Conservation (phyloP, 2,113 vertebrate genomes). For the Spea multiplicata region DNA sequence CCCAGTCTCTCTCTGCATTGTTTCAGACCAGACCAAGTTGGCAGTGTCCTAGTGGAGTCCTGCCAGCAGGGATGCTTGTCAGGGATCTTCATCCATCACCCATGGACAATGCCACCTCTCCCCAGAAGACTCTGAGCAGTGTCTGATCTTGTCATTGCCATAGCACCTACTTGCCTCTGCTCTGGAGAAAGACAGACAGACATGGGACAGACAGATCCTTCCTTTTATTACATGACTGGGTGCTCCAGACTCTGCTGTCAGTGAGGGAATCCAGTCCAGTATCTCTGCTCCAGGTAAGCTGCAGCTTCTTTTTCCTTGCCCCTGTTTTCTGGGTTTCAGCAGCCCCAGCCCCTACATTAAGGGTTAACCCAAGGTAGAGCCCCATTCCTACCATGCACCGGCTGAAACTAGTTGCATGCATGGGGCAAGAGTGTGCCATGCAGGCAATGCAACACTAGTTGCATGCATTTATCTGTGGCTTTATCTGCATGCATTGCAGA, state of each 20-base stretch:
- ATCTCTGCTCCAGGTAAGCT: conserved; percentile 26
- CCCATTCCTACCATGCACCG: too few relatives aligned
- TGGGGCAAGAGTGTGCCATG: too few relatives aligned
- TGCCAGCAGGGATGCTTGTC: conserved; percentile 30
- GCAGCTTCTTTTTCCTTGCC: too few relatives aligned
- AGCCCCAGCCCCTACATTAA: too few relatives aligned
- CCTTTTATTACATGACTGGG: conserved; percentile 47
- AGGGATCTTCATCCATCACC: conserved; percentile 43
- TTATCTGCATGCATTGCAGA: too few relatives aligned
- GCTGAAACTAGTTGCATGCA: too few relatives aligned
- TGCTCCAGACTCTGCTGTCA: neutral
- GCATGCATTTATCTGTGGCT: too few relatives aligned
- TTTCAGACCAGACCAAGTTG: conserved; percentile 36
- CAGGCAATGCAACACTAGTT: too few relatives aligned
- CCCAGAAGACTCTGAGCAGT: conserved; percentile 36
- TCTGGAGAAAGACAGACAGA: conserved; percentile 49
- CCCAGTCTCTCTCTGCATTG: neutral
- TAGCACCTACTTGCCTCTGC: conserved; percentile 51
- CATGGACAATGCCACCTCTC: conserved; percentile 40
- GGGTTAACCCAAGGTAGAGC: too few relatives aligned
- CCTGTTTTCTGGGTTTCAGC: neutral
- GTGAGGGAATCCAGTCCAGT: neutral
- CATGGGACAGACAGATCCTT: conserved; percentile 62
- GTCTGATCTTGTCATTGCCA: conserved; percentile 45
- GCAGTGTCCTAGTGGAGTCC: conserved; percentile 45